A percentile compares a stretch with the other conserved stretches of the same genome.
Evolutionary conservation across 2,113 vertebrate genomes (phyloP).

Genomic region (Pogona vitticeps): DNA sequence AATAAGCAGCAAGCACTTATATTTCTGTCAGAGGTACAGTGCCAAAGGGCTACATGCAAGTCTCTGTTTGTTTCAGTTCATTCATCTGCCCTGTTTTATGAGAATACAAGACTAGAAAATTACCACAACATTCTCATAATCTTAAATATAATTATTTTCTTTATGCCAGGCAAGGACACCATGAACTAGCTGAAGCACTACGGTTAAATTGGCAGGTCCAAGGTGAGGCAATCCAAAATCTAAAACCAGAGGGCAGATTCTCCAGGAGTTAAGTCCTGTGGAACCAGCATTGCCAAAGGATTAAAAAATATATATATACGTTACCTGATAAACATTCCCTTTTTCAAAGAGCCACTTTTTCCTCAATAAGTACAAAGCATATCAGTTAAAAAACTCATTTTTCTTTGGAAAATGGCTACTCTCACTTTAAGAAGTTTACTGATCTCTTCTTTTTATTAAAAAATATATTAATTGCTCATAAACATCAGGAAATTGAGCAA

Average conservation of each 20-base stretch:
- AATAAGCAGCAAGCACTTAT: background rate
- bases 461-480: constrained; percentile 47
- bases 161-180: background rate
- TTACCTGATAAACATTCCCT: too few relatives aligned
- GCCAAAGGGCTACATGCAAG: constrained; percentile 15
- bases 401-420: background rate
- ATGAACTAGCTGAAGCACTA: background rate
- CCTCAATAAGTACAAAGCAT: background rate
- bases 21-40: constrained; percentile 11
- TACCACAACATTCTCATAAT: background rate
- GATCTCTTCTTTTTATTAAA: constrained; percentile 41
- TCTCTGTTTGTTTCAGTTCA: constrained; percentile 24
- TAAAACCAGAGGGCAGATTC: background rate
- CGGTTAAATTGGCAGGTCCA: background rate
- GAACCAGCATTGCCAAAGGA: background rate
- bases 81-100: constrained; percentile 37
- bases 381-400: background rate
- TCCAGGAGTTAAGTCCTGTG: constrained; percentile 17
- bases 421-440: background rate
- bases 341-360: background rate
- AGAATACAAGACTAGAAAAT: constrained; percentile 14
- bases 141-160: constrained; percentile 18
- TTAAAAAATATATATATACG: too few relatives aligned
- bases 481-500: constrained; percentile 47
- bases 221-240: background rate